phyloP scores from a whole-genome alignment of 1,140 invertebrate species.

The Drosophila nasuta region DNA sequence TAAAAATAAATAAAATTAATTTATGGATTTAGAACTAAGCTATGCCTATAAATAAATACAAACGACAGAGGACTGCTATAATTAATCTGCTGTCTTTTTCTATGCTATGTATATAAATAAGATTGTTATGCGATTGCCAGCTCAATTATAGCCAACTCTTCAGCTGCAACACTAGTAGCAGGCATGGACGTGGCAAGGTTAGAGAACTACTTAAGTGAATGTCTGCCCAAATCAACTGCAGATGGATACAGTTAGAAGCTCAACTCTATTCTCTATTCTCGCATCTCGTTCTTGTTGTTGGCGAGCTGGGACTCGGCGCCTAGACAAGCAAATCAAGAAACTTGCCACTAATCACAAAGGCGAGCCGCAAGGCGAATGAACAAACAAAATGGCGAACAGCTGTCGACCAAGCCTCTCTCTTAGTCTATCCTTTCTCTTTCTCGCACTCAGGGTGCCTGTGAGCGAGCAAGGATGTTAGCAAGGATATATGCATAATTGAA shows the following conservation, averaged over 20 bases:
- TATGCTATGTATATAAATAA: neutral
- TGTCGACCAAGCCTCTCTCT: slow-evolving; percentile 4
- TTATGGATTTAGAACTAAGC: too few species aligned
- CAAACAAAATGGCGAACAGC: slow-evolving; percentile 54
- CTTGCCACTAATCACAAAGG: slow-evolving; percentile 64
- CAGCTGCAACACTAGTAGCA: neutral
- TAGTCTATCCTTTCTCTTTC: neutral
- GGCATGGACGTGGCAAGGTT: neutral
- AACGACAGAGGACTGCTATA: too few species aligned
- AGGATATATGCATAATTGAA: slow-evolving; percentile 73
- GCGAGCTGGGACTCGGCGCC: neutral
- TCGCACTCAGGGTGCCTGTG: neutral
- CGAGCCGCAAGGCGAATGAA: slow-evolving; percentile 53
- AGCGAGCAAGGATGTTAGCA: slow-evolving; percentile 42
- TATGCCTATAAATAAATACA: too few species aligned
- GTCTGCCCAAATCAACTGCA: slow-evolving; percentile 47
- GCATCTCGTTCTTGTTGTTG: too few species aligned
- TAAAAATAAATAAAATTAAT: too few species aligned
- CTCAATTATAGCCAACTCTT: neutral
- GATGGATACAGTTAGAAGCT: slow-evolving; percentile 17
- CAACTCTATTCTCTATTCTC: neutral
- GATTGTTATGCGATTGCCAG: neutral
- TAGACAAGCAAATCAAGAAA: slow-evolving; percentile 54
- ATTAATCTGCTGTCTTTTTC: neutral
- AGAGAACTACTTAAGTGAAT: slow-evolving; percentile 47